phyloP scores from a whole-genome alignment of 1,140 invertebrate genomes.

The Polyergus mexicanus region DNA sequence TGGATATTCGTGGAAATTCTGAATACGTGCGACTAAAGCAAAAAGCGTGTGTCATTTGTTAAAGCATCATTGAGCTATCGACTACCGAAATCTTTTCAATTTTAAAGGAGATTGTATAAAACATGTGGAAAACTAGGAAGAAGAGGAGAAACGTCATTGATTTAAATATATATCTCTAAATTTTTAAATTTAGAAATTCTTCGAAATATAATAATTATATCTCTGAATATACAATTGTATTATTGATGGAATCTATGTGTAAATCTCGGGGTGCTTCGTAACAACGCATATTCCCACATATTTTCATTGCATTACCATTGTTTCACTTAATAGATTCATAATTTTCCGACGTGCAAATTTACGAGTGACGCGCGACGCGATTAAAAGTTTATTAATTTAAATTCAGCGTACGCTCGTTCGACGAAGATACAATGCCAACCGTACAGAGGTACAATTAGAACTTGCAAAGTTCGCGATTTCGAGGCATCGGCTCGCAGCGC shows the following conservation, averaged over 20 bases:
- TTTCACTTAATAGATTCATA: conserved; percentile 41
- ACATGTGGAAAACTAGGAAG: background rate
- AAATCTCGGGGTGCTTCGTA: conserved; percentile 8
- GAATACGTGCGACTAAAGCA: background rate
- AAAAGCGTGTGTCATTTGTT: background rate
- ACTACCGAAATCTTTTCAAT: background rate
- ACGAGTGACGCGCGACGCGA: conserved; percentile 26
- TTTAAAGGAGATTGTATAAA: background rate
- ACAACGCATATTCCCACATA: background rate
- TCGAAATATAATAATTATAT: conserved; percentile 5
- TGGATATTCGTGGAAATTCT: background rate
- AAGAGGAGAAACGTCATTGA: background rate
- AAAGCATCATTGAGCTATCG: background rate
- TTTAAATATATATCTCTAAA: background rate
- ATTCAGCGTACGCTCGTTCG: conserved; percentile 19
- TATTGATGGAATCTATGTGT: background rate
- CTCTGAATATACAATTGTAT: conserved; percentile 6
- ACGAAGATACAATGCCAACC: conserved; percentile 16
- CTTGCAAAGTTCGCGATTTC: conserved; percentile 56
- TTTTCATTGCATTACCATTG: conserved; percentile 38
- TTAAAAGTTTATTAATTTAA: conserved; percentile 61
- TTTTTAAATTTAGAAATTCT: background rate
- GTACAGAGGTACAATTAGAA: conserved; percentile 58
- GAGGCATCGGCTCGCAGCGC: conserved; percentile 24
- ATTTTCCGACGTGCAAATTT: conserved; percentile 50